Evolutionary conservation across 2,797 vertebrate species (phyloP).

Genomic region (Pampus argenteus): DNA sequence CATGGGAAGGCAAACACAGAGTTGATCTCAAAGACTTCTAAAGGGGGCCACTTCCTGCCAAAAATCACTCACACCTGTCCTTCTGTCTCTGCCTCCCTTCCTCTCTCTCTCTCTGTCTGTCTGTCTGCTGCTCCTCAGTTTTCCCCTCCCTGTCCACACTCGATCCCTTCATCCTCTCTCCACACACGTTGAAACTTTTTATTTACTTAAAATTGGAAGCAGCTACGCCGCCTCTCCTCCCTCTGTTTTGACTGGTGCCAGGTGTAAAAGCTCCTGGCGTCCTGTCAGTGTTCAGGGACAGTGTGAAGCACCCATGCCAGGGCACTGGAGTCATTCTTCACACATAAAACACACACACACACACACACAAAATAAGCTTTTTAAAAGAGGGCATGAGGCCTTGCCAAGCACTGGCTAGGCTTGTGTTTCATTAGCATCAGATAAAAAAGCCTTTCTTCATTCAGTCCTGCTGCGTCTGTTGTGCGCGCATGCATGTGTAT

Average conservation of each 20-base stretch:
- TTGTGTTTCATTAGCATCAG: conserved; percentile 76
- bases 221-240: conserved; percentile 36
- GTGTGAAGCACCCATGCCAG: conserved; percentile 60
- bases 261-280: conserved; percentile 80
- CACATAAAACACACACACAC: conserved; percentile 33
- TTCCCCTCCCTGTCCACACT: conserved; percentile 38
- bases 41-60: conserved; percentile 77
- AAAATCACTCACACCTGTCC: conserved; percentile 83
- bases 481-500: conserved; percentile 21
- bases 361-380: conserved; percentile 48
- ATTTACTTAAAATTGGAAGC: conserved; percentile 47
- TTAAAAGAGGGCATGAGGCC: conserved; percentile 50
- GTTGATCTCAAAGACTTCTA: conserved; percentile 81
- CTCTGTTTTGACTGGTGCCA: conserved; percentile 70
- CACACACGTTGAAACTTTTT: conserved; percentile 60
- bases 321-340: conserved; percentile 69
- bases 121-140: conserved; percentile 61
- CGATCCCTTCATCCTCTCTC: conserved; percentile 58
- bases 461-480: conserved; percentile 38
- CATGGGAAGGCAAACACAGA: conserved; percentile 87
- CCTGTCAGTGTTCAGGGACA: conserved; percentile 66
- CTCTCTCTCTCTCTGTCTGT: conserved; percentile 33
- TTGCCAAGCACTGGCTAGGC: conserved; percentile 65
- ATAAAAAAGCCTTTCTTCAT: conserved; percentile 68
- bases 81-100: conserved; percentile 65